Evolutionary conservation across 2,888 invertebrate genomes (phyloP), one percentile per base, ranked within the genome.

Genomic region (Charanyca ferruginea): DNA sequence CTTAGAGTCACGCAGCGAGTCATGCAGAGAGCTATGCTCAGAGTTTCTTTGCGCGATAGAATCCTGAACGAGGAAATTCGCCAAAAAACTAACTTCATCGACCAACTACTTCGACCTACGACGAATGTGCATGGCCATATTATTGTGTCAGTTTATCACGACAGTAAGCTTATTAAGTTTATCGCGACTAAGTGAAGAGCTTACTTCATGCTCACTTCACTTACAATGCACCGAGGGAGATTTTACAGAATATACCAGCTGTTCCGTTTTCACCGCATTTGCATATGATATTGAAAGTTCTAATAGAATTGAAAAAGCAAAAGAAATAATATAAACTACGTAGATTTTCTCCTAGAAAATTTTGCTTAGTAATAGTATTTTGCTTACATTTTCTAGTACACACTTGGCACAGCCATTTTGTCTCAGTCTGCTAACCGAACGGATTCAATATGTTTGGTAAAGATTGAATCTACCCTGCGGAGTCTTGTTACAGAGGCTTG

Each of bases 191-290:
- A n/a, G n/a, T n/a, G n/a, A n/a, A n/a, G n/a, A 28, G 28, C 6
- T 28, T 7, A 28, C 28, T 7, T 28, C 5, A 28, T 11, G 32
- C 9, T 9, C 32, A 32, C 32, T 32, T 3, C 9, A 32, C 32
- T 28, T 28, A 5, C 45, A 22, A 45, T n/a, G n/a, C n/a, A n/a
- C n/a, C n/a, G 32, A 16, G 32, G 11, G 32, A 35, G 45, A 85
- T 87, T 85, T 13, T 38, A 38, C 38, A 38, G 16, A 16, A 16
- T 38, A 38, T 9, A 38, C 38, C 86, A 86, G 85, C 85, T 83
- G 66, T 16, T 58, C 32, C 23, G 23, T 13, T 13, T n/a, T 57
- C 41, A 23, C 20, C 3, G 25, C 11, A 13, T 68, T 66, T 67
- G 49, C 70, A 60, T 49, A 42, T 35, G 6, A 69, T 49, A 70